phyloP scores from a whole-genome alignment of 1,140 invertebrate species.

The Drosophila jambulina region DNA sequence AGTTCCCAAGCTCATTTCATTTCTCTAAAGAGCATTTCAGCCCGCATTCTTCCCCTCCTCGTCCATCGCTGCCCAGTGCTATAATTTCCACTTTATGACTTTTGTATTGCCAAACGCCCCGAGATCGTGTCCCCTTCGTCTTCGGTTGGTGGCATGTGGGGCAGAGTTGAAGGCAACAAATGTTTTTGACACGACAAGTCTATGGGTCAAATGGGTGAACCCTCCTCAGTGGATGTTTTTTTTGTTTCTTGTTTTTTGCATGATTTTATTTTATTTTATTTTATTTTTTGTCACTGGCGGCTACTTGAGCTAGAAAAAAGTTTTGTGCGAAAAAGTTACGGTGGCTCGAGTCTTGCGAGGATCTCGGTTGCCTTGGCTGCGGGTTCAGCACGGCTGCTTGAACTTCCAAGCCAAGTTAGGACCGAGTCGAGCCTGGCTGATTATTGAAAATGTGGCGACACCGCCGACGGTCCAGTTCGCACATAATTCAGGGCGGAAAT shows the following conservation, averaged over 20 bases:
- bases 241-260: conserved; percentile 26
- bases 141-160: conserved; percentile 39
- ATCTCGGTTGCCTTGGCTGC: conserved; percentile 26
- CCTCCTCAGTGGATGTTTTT: conserved; percentile 11
- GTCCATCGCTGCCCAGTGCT: conserved; percentile 5
- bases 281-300: conserved; percentile 42
- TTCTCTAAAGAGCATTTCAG: conserved; percentile 54
- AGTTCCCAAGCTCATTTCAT: conserved; percentile 52
- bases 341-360: conserved; percentile 42
- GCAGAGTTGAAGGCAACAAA: conserved; percentile 71
- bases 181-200: conserved; percentile 79
- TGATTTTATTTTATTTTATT: conserved; percentile 12
- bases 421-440: conserved; percentile 61
- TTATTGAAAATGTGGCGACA: conserved; percentile 81
- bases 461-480: conserved; percentile 71
- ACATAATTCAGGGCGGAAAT: conserved; percentile 64
- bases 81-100: conserved; percentile 64
- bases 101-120: conserved; percentile 41
- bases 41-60: conserved; percentile 5
- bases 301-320: conserved; percentile 65
- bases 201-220: conserved; percentile 70
- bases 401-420: conserved; percentile 74
- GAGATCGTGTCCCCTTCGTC: not conserved
- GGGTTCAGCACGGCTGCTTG: conserved; percentile 62
- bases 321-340: conserved; percentile 60